phyloP scores from a whole-genome alignment of 2,888 invertebrate genomes.

The Polyommatus iphigenia region DNA sequence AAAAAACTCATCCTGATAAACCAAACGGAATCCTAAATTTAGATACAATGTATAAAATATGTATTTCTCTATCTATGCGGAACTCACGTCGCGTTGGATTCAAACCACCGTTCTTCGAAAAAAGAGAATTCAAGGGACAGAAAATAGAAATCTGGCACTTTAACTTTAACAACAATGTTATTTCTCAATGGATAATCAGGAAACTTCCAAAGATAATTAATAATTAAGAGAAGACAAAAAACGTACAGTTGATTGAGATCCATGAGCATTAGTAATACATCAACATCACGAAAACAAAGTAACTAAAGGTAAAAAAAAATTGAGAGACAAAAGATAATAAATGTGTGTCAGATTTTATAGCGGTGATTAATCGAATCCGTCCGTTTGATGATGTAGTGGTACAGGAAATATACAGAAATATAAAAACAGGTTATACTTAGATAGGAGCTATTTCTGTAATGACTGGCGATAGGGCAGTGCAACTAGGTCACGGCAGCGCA shows the following conservation, averaged over 20 bases:
- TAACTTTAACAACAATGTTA: too few relatives aligned
- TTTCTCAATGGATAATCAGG: not conserved
- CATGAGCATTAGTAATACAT: not conserved
- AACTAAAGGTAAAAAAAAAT: not conserved
- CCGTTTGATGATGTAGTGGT: not conserved
- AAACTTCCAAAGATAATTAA: not conserved
- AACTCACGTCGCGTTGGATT: too few relatives aligned
- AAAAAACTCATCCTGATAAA: too few relatives aligned
- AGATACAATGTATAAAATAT: too few relatives aligned
- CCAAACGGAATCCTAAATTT: too few relatives aligned
- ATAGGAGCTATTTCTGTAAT: not conserved
- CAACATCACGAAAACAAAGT: not conserved
- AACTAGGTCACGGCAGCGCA: not conserved
- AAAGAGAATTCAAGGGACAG: too few relatives aligned
- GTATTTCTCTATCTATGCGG: too few relatives aligned
- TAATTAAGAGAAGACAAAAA: not conserved
- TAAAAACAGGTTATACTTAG: not conserved
- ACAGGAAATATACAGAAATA: conserved; percentile 15
- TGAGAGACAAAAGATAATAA: conserved; percentile 2
- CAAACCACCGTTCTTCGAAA: too few relatives aligned
- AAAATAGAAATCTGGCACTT: too few relatives aligned
- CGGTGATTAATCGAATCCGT: not conserved
- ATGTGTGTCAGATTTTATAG: not conserved
- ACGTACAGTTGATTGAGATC: not conserved
- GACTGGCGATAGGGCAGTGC: not conserved